Evolutionary conservation across 1,140 invertebrate genomes (phyloP), one percentile per base, ranked within the genome.

Genomic region (Protaetia brevitarsis): DNA sequence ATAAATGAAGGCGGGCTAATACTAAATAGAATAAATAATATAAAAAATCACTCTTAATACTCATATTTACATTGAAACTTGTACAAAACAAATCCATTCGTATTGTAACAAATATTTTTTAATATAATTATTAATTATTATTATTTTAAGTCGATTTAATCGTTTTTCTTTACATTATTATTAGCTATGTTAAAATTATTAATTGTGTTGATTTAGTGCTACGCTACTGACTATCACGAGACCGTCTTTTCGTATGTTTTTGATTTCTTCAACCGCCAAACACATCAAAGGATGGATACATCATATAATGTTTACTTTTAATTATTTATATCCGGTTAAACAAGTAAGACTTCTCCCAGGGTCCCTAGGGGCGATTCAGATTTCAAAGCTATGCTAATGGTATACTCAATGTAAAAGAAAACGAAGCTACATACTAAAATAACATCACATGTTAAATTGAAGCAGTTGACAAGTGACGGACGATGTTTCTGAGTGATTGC

Each of bases 271-370:
- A 23, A 23, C 41, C 41, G 19, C 26, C 41, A 51, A 51, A 51
- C 26, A 51, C 41, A 23, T 51, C 41, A 51, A 51, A 51, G 41
- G 41, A 51, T 10, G 26, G 41, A 51, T 51, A 51, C 41, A 51
- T 51, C 41, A 51, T 56, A 58, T 45, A 63, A 37, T 68, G 64
- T 68, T 68, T 68, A 59, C 67, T 68, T 68, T 69, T 69, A 69
- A 66, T 69, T 69, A 69, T 69, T 69, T 69, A 66, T 66, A 69
- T 69, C 65, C 68, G 31, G 63, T 64, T 61, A 34, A 45, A 62
- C 65, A 69, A 69, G 66, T 69, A 66, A 57, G 67, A 64, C 63
- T 66, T 68, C 41, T 51, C 41, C 2, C 19, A 51, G 41, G 63
- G 37, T 27, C 37, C 37, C 56, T 57, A 34, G 51, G 30, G 21